Evolutionary conservation across 2,888 invertebrate species (phyloP).

Genomic region (Heliothis peltigera): DNA sequence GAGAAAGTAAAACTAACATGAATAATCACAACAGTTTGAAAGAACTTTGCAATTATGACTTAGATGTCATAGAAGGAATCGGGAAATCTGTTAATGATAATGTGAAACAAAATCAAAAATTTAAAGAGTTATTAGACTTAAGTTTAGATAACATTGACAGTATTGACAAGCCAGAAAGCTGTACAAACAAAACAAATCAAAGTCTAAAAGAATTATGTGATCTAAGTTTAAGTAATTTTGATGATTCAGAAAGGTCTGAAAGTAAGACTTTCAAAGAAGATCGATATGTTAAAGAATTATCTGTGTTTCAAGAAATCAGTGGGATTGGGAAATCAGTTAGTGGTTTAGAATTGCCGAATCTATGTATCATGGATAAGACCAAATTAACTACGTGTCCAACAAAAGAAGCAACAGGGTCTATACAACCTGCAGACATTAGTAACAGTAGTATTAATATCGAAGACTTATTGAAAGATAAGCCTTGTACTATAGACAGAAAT

Average conservation of each 20-base stretch:
- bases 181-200: slow-evolving; percentile 19
- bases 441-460: slow-evolving; percentile 36
- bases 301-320: slow-evolving; percentile 24
- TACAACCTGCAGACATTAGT: slow-evolving; percentile 28
- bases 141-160: slow-evolving; percentile 11
- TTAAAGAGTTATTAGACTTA: slow-evolving; percentile 44
- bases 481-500: slow-evolving; percentile 78
- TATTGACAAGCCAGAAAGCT: slow-evolving; percentile 22
- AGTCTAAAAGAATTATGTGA: slow-evolving; percentile 19
- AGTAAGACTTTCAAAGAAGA: not conserved
- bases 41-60: slow-evolving; percentile 17
- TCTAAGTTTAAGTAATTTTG: not conserved
- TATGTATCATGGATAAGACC: slow-evolving; percentile 24
- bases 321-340: slow-evolving; percentile 5
- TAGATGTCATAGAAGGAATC: slow-evolving; percentile 9
- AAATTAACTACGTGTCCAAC: slow-evolving; percentile 33
- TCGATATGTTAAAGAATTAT: slow-evolving; percentile 31
- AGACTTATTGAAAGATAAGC: slow-evolving; percentile 43
- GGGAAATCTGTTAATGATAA: slow-evolving; percentile 15
- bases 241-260: not conserved
- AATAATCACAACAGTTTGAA: slow-evolving; percentile 18
- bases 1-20: not conserved
- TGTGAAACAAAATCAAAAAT: slow-evolving; percentile 24
- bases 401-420: slow-evolving; percentile 7
- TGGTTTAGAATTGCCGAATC: slow-evolving; percentile 35